These are phyloP conservation scores for Melanargia galathea DNA, from an alignment of 2,888 invertebrate species.

Conservation along the genomic window DNA sequence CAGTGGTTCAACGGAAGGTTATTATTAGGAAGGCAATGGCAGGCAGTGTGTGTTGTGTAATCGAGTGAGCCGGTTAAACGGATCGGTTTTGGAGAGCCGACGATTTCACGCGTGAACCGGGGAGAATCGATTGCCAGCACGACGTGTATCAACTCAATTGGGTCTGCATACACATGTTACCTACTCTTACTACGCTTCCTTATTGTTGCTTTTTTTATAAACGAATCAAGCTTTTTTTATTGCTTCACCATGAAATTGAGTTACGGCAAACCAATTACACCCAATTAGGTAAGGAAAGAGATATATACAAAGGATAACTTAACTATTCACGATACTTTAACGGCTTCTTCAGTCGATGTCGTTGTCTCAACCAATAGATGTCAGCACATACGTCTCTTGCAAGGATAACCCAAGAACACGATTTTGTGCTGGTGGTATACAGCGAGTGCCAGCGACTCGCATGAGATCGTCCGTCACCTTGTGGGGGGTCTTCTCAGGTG, in stretches of 20 bases:
- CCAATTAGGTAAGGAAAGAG: not conserved
- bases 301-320: not conserved
- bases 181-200: conserved; percentile 33
- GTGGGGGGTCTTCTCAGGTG: no score
- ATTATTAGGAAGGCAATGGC: conserved; percentile 26
- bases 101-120: conserved; percentile 76
- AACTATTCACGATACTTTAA: no score
- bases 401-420: no score
- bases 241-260: not conserved
- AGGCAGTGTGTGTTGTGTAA: conserved; percentile 59
- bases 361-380: no score
- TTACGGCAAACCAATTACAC: not conserved
- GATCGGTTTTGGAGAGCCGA: conserved; percentile 65
- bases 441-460: no score
- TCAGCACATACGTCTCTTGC: no score
- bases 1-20: no score
- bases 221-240: not conserved
- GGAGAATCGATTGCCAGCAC: conserved; percentile 68
- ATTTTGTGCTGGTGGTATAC: no score
- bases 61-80: conserved; percentile 65
- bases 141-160: conserved; percentile 57
- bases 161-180: conserved; percentile 31
- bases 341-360: no score
- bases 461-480: no score
- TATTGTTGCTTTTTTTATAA: not conserved